Evolutionary conservation across 2,113 vertebrate species (phyloP), one percentile per base, ranked within the genome.

Genomic region (Tragelaphus imberbis): DNA sequence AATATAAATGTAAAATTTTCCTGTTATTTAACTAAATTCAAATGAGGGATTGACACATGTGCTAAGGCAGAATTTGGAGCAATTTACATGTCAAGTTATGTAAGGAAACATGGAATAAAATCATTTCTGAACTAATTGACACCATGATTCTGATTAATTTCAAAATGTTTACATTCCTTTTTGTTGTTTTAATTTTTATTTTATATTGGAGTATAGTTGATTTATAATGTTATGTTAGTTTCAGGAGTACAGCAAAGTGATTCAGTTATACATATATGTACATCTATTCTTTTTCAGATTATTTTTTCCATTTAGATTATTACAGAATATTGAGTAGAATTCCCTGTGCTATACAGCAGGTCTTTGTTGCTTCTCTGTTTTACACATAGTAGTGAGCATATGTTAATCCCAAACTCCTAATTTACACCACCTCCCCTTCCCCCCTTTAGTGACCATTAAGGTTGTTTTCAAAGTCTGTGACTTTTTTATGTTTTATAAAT

Each of bases 21-120:
- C 89, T 94, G 55, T 85, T 81, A 65, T 86, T 85, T 95, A 77
- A 84, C 90, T 95, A 58, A 95, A 63, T 95, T 94, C 88, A 95
- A 97, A 82, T 87, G n/a, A 96, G 19, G 25, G 44, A 84, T 65
- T 92, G 84, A 94, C 65, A 92, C 44, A 87, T 59, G 25, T 81
- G 81, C 81, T 80, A 77, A 92, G 88, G 81, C 75, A 97, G 80
- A 96, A 94, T 28, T 79, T 17, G 84, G 30, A 33, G 58, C 63
- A 89, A 94, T 92, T 95, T 95, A 87, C 44, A 95, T 80, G 51
- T 92, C 47, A 90, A 63, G 21, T 94, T 85, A n/a, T 47, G 4
- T 71, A 47, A 68, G 61, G 71, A 95, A 82, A 14, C 21, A 44
- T 51, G 30, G 25, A n/a, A 92, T 94, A 81, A 92, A 90, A 44